phyloP scores from a whole-genome alignment of 1,140 invertebrate genomes.

The Drosophila parvula region DNA sequence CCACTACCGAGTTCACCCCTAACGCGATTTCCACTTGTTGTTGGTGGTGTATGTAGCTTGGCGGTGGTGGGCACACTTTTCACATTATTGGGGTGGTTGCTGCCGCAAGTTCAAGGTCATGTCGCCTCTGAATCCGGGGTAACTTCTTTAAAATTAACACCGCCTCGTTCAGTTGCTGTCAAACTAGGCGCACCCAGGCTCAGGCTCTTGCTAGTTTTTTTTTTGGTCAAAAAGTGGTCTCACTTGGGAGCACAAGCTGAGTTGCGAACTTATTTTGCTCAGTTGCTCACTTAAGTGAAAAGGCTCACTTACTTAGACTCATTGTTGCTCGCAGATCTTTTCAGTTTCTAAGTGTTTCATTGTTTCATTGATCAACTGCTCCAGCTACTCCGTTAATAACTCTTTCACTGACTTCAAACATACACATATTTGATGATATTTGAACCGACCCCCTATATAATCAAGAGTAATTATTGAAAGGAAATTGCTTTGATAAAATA shows the following conservation, averaged over 20 bases:
- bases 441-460: no score
- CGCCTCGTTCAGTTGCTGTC: conserved; percentile 7
- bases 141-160: conserved; percentile 37
- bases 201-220: not conserved
- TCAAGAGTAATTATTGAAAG: no score
- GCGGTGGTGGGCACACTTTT: conserved; percentile 28
- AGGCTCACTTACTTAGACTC: not conserved
- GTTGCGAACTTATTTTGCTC: no score
- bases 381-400: no score
- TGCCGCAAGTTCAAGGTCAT: conserved; percentile 69
- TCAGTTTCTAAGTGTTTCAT: no score
- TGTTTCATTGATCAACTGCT: no score
- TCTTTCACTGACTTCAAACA: no score
- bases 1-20: conserved; percentile 1
- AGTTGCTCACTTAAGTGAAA: not conserved
- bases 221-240: not conserved
- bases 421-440: no score
- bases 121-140: conserved; percentile 13
- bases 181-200: conserved; percentile 27
- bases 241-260: not conserved
- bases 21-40: conserved; percentile 35
- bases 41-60: conserved; percentile 22
- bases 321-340: not conserved
- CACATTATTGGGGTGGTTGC: conserved; percentile 36
- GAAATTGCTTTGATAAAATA: no score